Evolutionary conservation across 1,140 invertebrate genomes (phyloP).

Genomic region (Brachionus rotundiformis): DNA sequence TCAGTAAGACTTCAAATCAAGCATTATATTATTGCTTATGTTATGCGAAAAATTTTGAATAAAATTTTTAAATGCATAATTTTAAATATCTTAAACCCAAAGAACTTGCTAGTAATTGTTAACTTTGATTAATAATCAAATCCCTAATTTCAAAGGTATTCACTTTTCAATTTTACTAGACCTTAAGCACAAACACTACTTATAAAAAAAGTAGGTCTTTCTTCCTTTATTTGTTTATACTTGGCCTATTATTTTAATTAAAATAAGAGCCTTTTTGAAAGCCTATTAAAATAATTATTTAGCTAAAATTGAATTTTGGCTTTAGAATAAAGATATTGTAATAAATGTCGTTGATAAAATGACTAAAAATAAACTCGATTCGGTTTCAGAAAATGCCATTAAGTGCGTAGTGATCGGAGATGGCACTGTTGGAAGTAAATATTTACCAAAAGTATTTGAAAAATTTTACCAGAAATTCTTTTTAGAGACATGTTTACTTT

Average conservation of each 20-base stretch:
- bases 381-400: slow-evolving; percentile 16
- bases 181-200: not conserved
- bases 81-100: not conserved
- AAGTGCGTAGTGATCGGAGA: slow-evolving; percentile 51
- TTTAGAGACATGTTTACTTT: slow-evolving; percentile 42
- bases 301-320: not conserved
- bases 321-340: not conserved
- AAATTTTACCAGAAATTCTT: not conserved
- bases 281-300: not conserved
- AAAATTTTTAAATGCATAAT: not conserved
- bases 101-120: not conserved
- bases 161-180: not conserved
- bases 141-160: slow-evolving; percentile 14
- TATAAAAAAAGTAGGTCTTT: not conserved
- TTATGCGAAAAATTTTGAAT: not conserved
- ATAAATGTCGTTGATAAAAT: not conserved
- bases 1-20: not conserved
- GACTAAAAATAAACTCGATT: not conserved
- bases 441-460: not conserved
- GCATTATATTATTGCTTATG: slow-evolving; percentile 1
- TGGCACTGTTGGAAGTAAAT: slow-evolving; percentile 51
- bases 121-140: not conserved
- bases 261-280: not conserved
- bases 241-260: not conserved
- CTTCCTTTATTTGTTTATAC: not conserved